A percentile compares a stretch with the other conserved stretches of the same genome.
Evolutionary conservation across 2,113 vertebrate genomes (phyloP).

Genomic region (Microtus oregoni): DNA sequence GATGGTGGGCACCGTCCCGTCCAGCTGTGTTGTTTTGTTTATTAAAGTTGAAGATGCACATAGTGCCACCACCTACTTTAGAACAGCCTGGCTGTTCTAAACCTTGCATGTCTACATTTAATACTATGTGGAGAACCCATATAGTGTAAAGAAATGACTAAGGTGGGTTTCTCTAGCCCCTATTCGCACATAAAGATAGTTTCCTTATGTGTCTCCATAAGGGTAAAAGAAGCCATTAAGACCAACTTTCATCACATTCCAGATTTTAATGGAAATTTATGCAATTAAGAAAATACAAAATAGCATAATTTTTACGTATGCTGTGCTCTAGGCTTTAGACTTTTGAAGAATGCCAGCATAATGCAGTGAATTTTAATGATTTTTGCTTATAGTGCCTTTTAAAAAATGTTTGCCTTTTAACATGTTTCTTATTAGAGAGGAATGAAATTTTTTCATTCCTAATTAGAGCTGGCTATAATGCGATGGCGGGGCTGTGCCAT

Average conservation of each 20-base stretch:
- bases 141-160: background rate
- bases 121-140: background rate
- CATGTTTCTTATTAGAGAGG: constrained; percentile 52
- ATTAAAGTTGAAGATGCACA: background rate
- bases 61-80: background rate
- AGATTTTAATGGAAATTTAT: constrained; percentile 8
- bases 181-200: background rate
- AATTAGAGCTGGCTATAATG: background rate
- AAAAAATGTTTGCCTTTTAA: constrained; percentile 34
- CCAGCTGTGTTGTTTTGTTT: background rate
- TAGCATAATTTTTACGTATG: constrained; percentile 31
- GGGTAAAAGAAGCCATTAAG: constrained; percentile 16
- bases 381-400: constrained; percentile 36
- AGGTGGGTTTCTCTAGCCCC: background rate
- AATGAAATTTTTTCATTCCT: constrained; percentile 10
- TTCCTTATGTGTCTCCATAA: constrained; percentile 11
- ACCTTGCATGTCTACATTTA: background rate
- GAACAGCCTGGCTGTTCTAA: background rate
- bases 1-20: background rate
- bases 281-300: constrained; percentile 54
- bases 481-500: background rate
- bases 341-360: constrained; percentile 30
- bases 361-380: constrained; percentile 54
- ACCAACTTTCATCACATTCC: background rate
- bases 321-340: constrained; percentile 33